Evolutionary conservation across 1,140 invertebrate species (phyloP).

Genomic region (Drosophila busckii): DNA sequence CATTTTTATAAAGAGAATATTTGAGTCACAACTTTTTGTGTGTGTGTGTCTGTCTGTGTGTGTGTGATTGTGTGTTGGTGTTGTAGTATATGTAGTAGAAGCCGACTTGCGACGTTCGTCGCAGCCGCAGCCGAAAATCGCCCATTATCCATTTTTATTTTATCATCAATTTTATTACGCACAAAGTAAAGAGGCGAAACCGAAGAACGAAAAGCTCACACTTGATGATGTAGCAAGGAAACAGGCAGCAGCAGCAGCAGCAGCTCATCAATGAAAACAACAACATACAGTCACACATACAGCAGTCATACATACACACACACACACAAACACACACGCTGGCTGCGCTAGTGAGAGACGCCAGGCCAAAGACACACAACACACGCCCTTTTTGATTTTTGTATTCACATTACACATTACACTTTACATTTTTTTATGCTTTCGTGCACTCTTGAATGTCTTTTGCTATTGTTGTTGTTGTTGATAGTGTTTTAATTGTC

Average conservation of each 20-base stretch:
- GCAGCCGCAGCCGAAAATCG: slow-evolving; percentile 50
- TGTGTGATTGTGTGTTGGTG: no score
- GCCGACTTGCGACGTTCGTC: slow-evolving; percentile 15
- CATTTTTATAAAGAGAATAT: slow-evolving; percentile 4
- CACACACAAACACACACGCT: slow-evolving; percentile 6
- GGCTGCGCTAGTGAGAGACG: slow-evolving; percentile 40
- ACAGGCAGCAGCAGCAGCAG: slow-evolving; percentile 23
- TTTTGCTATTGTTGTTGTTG: slow-evolving; percentile 16
- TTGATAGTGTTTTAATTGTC: slow-evolving; percentile 18
- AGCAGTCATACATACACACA: slow-evolving; percentile 4
- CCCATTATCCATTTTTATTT: slow-evolving; percentile 74
- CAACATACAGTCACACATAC: slow-evolving; percentile 33
- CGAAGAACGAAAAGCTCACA: slow-evolving; percentile 32
- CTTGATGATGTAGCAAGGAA: slow-evolving; percentile 49
- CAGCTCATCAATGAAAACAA: slow-evolving; percentile 23
- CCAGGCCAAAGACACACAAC: slow-evolving; percentile 44
- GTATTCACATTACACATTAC: slow-evolving; percentile 19
- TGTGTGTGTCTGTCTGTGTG: no score
- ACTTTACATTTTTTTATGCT: slow-evolving; percentile 13
- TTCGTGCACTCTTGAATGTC: slow-evolving; percentile 20
- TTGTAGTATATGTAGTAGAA: no score
- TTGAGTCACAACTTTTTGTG: slow-evolving; percentile 4
- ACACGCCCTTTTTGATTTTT: slow-evolving; percentile 70
- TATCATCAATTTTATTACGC: slow-evolving; percentile 74
- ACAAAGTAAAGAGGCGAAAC: slow-evolving; percentile 64